phyloP scores from a whole-genome alignment of 1,140 invertebrate species.

The Papilio helenus region DNA sequence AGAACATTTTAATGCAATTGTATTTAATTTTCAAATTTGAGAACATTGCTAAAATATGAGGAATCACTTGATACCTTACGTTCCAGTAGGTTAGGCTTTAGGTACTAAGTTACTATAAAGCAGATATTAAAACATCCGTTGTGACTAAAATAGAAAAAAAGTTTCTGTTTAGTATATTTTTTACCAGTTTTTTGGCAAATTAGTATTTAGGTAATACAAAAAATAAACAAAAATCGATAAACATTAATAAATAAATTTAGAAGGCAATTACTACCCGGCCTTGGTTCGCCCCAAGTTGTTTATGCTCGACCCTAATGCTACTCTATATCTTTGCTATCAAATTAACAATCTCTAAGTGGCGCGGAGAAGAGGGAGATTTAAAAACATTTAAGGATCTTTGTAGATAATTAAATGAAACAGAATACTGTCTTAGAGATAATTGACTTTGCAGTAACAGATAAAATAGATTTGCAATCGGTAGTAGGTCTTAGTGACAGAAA shows the following conservation, averaged over 20 bases:
- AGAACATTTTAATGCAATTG: too few species aligned
- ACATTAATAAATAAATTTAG: neutral
- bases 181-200: too few species aligned
- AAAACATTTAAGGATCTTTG: neutral
- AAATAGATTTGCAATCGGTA: neutral
- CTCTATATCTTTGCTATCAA: constrained; percentile 21
- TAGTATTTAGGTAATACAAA: neutral
- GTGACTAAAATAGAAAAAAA: too few species aligned
- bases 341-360: constrained; percentile 11
- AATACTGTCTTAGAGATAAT: neutral
- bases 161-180: too few species aligned
- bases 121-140: too few species aligned
- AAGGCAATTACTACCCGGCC: constrained; percentile 7
- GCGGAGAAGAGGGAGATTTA: neutral
- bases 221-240: neutral
- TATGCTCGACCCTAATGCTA: constrained; percentile 11
- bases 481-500: neutral
- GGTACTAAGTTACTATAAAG: too few species aligned
- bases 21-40: too few species aligned
- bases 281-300: constrained; percentile 27
- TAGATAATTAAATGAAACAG: neutral
- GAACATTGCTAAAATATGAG: too few species aligned
- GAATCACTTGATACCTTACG: too few species aligned
- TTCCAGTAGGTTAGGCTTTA: too few species aligned
- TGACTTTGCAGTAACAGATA: neutral